These are phyloP conservation scores for Drosophila parabipectinata DNA, from an alignment of 1,140 invertebrate species.

Conservation along the genomic window DNA sequence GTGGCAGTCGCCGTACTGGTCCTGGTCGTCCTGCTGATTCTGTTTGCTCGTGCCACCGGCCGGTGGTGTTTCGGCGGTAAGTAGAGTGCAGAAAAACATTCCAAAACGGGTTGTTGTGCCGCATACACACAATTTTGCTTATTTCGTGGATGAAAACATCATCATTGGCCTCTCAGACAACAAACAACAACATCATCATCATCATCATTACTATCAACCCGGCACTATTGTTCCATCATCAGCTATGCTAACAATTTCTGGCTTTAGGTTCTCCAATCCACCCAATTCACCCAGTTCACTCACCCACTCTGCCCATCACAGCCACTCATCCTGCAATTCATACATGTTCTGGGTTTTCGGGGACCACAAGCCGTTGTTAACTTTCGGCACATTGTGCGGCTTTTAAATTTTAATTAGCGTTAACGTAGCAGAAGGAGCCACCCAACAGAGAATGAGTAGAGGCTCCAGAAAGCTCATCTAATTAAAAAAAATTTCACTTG, in stretches of 20 bases:
- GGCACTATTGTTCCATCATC: conserved; percentile 56
- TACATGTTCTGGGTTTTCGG: conserved; percentile 34
- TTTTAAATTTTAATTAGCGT: conserved; percentile 82
- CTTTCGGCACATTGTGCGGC: conserved; percentile 81
- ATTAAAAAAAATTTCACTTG: conserved; percentile 66
- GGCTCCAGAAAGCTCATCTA: conserved; percentile 65
- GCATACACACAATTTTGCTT: conserved; percentile 42
- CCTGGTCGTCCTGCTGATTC: conserved; percentile 87
- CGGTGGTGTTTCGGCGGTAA: conserved; percentile 94
- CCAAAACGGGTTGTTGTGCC: conserved; percentile 1
- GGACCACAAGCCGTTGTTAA: conserved; percentile 63
- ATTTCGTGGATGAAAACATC: conserved; percentile 57
- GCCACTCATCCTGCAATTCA: conserved; percentile 39
- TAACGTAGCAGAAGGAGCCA: conserved; percentile 54
- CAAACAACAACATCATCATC: conserved; percentile 40
- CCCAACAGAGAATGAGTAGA: background rate
- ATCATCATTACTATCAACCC: conserved; percentile 42
- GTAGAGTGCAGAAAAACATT: conserved; percentile 71
- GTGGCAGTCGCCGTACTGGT: conserved; percentile 88
- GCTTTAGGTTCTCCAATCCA: conserved; percentile 42
- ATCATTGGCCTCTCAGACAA: conserved; percentile 46
- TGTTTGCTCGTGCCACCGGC: conserved; percentile 91
- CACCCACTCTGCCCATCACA: conserved; percentile 2
- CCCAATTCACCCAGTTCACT: conserved; percentile 1
- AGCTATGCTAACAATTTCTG: conserved; percentile 77